Conservation (phyloP, 1,140 invertebrate species). For the Conopomorpha cramerella region DNA sequence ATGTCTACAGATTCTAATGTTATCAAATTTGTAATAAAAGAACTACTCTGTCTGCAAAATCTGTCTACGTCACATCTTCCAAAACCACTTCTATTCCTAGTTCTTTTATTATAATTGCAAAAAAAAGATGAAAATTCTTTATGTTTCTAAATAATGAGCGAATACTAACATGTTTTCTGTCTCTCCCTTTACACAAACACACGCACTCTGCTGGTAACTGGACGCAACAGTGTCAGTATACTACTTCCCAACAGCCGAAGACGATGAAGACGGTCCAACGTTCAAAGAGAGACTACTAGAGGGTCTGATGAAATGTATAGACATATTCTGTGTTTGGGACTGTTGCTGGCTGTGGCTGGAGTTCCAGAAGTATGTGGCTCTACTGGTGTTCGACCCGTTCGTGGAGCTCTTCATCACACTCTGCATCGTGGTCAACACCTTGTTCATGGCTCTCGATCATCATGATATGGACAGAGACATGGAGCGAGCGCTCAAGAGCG, state of each 20-base stretch:
- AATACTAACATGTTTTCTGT: slow-evolving; percentile 58
- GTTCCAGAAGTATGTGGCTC: slow-evolving; percentile 86
- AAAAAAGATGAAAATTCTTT: no score
- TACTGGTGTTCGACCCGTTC: slow-evolving; percentile 96
- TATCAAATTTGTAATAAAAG: neutral
- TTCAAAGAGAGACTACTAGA: slow-evolving; percentile 84
- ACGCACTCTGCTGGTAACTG: slow-evolving; percentile 44
- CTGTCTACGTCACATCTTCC: no score
- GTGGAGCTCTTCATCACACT: slow-evolving; percentile 97
- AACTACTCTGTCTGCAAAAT: neutral
- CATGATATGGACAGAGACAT: slow-evolving; percentile 90
- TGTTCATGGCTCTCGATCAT: slow-evolving; percentile 98
- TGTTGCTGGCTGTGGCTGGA: slow-evolving; percentile 91
- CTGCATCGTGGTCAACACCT: slow-evolving; percentile 96
- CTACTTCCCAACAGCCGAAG: slow-evolving; percentile 88
- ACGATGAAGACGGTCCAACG: slow-evolving; percentile 88
- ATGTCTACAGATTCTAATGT: slow-evolving; percentile 6
- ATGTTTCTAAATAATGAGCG: slow-evolving; percentile 56
- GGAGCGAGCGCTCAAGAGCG: slow-evolving; percentile 83
- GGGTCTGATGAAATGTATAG: slow-evolving; percentile 77
- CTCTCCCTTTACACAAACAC: slow-evolving; percentile 38
- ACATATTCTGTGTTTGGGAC: slow-evolving; percentile 96
- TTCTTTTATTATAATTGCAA: no score
- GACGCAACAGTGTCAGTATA: slow-evolving; percentile 83
- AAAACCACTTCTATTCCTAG: neutral